These are phyloP conservation scores for Andrena camellia DNA, from an alignment of 2,888 invertebrate species.

Conservation along the genomic window DNA sequence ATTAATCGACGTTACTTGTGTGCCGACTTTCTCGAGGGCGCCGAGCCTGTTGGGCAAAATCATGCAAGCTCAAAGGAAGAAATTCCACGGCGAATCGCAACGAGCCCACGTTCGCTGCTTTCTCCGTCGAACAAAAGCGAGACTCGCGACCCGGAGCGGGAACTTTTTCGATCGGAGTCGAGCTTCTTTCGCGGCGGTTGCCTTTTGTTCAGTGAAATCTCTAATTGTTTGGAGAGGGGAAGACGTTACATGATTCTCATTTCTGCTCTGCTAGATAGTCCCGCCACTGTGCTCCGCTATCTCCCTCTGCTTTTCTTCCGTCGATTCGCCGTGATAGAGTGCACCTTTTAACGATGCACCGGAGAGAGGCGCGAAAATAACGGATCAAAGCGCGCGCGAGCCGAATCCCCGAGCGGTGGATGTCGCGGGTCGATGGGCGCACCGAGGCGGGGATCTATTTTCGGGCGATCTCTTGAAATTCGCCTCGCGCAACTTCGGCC, in stretches of 20 bases:
- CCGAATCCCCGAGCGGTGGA: slow-evolving; percentile 7
- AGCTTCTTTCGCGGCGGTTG: background rate
- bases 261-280: no score
- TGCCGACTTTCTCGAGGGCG: background rate
- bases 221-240: background rate
- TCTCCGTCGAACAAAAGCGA: slow-evolving; percentile 10
- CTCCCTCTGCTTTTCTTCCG: background rate
- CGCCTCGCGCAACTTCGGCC: slow-evolving; percentile 37
- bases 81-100: background rate
- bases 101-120: slow-evolving; percentile 20
- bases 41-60: background rate
- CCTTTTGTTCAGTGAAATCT: background rate
- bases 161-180: background rate
- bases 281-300: no score
- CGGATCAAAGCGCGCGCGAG: slow-evolving; percentile 43
- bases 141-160: background rate
- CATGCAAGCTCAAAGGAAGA: background rate
- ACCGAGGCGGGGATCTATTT: slow-evolving; percentile 55
- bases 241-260: no score
- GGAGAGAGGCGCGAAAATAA: slow-evolving; percentile 39
- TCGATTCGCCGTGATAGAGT: background rate
- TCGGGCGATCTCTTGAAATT: slow-evolving; percentile 59
- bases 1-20: slow-evolving; percentile 24
- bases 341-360: background rate
- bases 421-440: slow-evolving; percentile 22